Evolutionary conservation across 2,113 vertebrate genomes (phyloP).

Genomic region (Myodes glareolus): DNA sequence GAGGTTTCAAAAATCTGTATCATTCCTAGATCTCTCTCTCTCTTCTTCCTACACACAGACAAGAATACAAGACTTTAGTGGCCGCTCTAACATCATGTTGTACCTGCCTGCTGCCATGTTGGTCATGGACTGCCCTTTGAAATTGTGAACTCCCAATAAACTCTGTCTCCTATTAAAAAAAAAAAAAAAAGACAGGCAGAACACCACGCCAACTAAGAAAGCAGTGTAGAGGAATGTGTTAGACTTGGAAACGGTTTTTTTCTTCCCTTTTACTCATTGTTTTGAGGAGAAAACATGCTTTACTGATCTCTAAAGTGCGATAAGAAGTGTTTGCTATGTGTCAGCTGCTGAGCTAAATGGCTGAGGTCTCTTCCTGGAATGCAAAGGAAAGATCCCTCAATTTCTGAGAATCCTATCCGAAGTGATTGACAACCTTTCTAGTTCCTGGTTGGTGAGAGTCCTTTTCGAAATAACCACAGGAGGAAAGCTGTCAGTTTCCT

Average conservation of each 20-base stretch:
- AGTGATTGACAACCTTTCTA: not conserved
- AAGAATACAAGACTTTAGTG: too few species aligned
- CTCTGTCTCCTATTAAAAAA: too few species aligned
- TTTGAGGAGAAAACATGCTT: not conserved
- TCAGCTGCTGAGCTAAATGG: not conserved
- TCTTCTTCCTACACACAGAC: too few species aligned
- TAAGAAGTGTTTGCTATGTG: not conserved
- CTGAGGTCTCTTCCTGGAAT: conserved; percentile 26
- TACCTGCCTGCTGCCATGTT: too few species aligned
- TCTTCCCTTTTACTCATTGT: not conserved
- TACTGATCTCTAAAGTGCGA: not conserved
- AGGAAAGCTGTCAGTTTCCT: not conserved
- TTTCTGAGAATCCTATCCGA: conserved; percentile 42
- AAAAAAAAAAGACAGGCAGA: too few species aligned
- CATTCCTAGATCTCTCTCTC: too few species aligned
- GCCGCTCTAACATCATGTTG: too few species aligned
- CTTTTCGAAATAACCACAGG: conserved; percentile 41
- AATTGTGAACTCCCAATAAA: too few species aligned
- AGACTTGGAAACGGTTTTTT: not conserved
- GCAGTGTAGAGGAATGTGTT: rapidly evolving
- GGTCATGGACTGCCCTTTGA: too few species aligned
- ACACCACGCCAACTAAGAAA: too few species aligned
- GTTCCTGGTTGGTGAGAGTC: not conserved
- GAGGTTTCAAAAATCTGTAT: too few species aligned
- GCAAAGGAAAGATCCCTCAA: not conserved